Evolutionary conservation across 2,797 vertebrate species (phyloP), one percentile per base, ranked within the genome.

Genomic region (Girardinus metallicus): DNA sequence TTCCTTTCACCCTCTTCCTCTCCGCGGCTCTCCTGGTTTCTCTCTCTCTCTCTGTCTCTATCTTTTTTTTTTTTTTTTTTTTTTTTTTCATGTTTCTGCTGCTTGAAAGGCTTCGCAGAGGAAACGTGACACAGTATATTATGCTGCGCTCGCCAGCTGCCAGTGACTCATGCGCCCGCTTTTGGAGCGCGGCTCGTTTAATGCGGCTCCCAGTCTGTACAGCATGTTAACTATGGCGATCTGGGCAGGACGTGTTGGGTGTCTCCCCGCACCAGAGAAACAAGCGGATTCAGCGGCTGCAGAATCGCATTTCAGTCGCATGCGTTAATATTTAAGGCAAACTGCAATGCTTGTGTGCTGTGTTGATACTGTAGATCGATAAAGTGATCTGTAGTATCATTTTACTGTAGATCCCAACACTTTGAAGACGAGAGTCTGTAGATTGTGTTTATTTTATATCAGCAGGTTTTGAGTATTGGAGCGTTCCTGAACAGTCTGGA

Each of bases 81-180:
- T 8, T 43, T 62, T 60, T 51, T 73, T 43, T 53, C 82, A 70
- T 78, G 76, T 85, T 83, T 87, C 74, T 86, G 75, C 88, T 81
- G 82, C 87, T 91, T 51, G 49, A 76, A 89, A 85, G 85, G 89
- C 87, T 85, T 87, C 41, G n/a, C 41, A 77, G 86, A 87, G 80
- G 83, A 94, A 94, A 93, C 86, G 82, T 93, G 90, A 91, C 93
- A 92, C 87, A 81, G 87, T 91, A 86, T 92, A 88, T 91, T 92
- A 85, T 91, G 91, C 88, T 91, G 85, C 88, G 74, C 81, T 88
- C 81, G 80, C 86, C 77, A 76, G 66, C 91, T 87, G 81, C 79
- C 64, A 23, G 80, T 95, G 93, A 94, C 87, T 94, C 94, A 94
- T 84, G 71, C 80, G 49, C 84, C 88, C 92, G 83, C 89, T 91